A percentile compares a stretch with the other conserved stretches of the same genome.
phyloP scores from a whole-genome alignment of 2,797 vertebrate species.

The Notolepis coatsorum region DNA sequence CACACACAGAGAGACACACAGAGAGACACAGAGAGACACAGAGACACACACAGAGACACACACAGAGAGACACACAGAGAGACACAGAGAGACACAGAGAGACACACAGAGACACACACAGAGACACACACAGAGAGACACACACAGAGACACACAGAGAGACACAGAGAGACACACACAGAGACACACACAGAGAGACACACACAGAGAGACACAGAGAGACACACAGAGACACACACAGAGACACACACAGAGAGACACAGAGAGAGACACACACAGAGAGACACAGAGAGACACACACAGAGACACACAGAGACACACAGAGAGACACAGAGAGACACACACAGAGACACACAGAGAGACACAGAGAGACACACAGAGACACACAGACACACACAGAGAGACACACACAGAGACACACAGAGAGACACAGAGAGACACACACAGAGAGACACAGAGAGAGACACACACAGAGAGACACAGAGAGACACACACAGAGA shows the following conservation, averaged over 20 bases:
- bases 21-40: not conserved
- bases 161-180: not conserved
- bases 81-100: not conserved
- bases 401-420: not conserved
- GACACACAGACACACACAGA: not conserved
- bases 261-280: not conserved
- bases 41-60: not conserved
- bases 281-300: not conserved
- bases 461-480: not conserved
- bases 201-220: not conserved
- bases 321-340: not conserved
- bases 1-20: not conserved
- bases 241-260: not conserved
- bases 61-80: not conserved
- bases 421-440: not conserved
- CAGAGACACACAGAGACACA: not conserved
- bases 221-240: not conserved
- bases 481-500: not conserved
- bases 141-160: not conserved
- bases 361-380: not conserved
- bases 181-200: not conserved
- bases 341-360: too few species aligned
- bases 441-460: not conserved
- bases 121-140: not conserved
- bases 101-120: not conserved